Percentiles rank a stretch among this genome's conserved stretches.
Conservation (phyloP, 2,888 invertebrate species). For the Balanococcus diminutus region DNA sequence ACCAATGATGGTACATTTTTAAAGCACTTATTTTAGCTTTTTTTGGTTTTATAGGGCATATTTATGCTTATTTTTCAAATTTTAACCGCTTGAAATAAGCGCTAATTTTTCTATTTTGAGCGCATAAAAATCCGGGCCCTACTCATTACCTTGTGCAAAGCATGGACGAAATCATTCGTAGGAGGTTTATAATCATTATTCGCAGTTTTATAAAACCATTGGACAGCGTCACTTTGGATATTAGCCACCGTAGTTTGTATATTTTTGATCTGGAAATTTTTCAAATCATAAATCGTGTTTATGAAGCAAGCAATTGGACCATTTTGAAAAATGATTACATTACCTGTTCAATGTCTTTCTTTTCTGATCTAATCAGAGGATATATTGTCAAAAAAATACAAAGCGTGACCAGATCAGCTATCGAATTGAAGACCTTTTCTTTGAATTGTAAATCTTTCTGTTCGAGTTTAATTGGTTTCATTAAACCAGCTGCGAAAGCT, state of each 20-base stretch:
- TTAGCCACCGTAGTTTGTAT: conserved; percentile 64
- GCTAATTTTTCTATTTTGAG: no score
- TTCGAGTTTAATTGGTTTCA: conserved; percentile 67
- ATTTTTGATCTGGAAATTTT: conserved; percentile 58
- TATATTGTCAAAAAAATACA: conserved; percentile 83
- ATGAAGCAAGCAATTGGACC: neutral
- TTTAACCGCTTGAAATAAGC: no score
- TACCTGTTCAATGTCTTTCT: conserved; percentile 62
- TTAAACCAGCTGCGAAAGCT: conserved; percentile 72
- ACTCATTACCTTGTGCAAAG: conserved; percentile 76
- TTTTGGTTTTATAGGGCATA: no score
- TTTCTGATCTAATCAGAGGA: conserved; percentile 67
- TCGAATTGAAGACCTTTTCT: conserved; percentile 81
- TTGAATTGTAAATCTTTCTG: conserved; percentile 72
- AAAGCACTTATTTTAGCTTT: no score
- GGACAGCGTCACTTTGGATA: conserved; percentile 84
- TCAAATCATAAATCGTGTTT: neutral
- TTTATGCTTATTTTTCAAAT: no score
- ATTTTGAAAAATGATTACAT: neutral
- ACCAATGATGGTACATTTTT: no score
- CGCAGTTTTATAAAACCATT: conserved; percentile 86
- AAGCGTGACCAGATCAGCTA: conserved; percentile 84
- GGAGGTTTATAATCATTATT: conserved; percentile 75
- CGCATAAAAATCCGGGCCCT: no score
- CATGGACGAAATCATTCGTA: conserved; percentile 75